Percentiles rank a stretch among this genome's conserved stretches.
phyloP scores from a whole-genome alignment of 2,888 invertebrate genomes.

The Stramonita haemastoma region DNA sequence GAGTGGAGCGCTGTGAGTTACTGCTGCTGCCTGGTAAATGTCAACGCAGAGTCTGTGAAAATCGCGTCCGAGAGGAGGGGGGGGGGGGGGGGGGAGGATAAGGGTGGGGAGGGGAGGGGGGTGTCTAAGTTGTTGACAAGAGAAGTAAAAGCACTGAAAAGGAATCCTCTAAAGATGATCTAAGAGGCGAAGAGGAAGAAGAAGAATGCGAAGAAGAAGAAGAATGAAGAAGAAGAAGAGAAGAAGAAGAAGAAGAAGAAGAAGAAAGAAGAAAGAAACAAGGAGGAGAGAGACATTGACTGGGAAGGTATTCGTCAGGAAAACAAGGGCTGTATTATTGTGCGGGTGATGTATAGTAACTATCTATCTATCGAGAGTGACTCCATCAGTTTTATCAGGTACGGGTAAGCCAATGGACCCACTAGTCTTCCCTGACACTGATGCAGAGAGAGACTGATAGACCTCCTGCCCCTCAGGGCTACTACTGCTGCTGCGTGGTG shows the following conservation, averaged over 20 bases:
- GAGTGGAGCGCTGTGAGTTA: conserved; percentile 9
- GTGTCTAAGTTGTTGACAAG: neutral
- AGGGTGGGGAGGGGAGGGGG: neutral
- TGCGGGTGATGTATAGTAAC: neutral
- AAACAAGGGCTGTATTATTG: neutral
- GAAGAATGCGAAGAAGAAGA: neutral
- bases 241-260: neutral
- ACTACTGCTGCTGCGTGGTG: no score
- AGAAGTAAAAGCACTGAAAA: neutral
- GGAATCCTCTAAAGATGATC: neutral
- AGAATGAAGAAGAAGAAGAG: neutral
- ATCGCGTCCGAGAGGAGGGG: no score
- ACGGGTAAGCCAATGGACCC: neutral
- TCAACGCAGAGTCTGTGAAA: neutral
- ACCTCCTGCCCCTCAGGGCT: neutral
- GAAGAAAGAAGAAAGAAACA: neutral
- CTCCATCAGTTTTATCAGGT: neutral
- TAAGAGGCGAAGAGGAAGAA: neutral
- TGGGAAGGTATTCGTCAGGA: neutral
- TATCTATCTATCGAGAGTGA: neutral
- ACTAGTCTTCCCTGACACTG: neutral
- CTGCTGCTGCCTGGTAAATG: neutral
- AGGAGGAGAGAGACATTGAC: neutral
- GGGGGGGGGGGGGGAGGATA: neutral
- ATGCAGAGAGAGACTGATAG: neutral